Evolutionary conservation across 1,140 invertebrate species (phyloP).

Genomic region (Chrysoperla carnea): DNA sequence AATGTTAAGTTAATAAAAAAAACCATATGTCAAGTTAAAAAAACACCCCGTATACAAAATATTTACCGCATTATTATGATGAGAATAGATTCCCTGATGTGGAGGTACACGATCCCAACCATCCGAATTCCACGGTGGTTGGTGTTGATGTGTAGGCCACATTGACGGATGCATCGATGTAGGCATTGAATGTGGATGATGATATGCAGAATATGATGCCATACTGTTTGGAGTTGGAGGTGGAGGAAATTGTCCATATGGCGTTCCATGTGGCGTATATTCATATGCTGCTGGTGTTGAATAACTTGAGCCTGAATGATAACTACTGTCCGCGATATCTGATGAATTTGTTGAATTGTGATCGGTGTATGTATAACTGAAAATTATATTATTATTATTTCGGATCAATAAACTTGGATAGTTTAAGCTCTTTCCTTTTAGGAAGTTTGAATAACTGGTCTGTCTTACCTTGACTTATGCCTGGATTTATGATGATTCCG

Average conservation of each 20-base stretch:
- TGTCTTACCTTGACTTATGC: not conserved
- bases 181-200: not conserved
- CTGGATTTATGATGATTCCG: not conserved
- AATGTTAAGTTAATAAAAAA: too few species aligned
- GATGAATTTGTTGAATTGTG: not conserved
- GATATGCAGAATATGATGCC: not conserved
- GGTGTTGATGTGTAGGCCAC: not conserved
- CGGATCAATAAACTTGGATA: too few species aligned
- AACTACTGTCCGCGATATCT: not conserved
- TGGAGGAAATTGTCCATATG: not conserved
- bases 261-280: slow-evolving; percentile 8
- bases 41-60: too few species aligned
- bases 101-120: not conserved
- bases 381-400: not conserved
- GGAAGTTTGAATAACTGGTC: too few species aligned
- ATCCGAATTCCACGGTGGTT: not conserved
- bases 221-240: not conserved
- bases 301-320: slow-evolving; percentile 5
- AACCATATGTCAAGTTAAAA: too few species aligned
- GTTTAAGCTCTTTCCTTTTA: too few species aligned
- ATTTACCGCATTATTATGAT: not conserved
- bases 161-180: not conserved
- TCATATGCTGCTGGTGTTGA: slow-evolving; percentile 27
- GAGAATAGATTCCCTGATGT: not conserved
- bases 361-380: not conserved